Evolutionary conservation across 2,888 invertebrate species (phyloP), one percentile per base, ranked within the genome.

Genomic region (Archaeoteleia sp.): DNA sequence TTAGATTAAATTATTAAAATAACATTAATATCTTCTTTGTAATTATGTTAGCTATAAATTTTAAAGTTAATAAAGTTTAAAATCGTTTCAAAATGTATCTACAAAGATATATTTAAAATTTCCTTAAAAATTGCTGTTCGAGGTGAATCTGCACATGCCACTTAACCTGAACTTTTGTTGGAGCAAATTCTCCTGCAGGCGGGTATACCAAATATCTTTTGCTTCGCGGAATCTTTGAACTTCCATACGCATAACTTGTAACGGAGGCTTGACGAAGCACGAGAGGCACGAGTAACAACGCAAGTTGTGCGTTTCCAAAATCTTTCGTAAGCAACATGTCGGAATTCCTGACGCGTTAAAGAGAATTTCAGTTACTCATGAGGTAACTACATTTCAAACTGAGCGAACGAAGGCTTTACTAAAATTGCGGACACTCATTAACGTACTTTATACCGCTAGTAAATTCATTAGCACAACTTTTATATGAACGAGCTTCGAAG

Each of bases 161-260:
- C n/a, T 58, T 58, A 63, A 84, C 84, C 82, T 84, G 83, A 20
- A 83, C 72, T 80, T 80, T 83, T 4, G 82, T 77, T 0, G 75
- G 35, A 0, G 75, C 55, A 5, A 29, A 53, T 6, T 13, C 17
- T 7, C 51, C 51, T 0, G 82, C 74, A n/a, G 67, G 63, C n/a
- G 84, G 82, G 57, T 65, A 82, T 13, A 84, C 78, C 60, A 84
- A 70, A 58, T 82, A 78, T 57, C 80, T 78, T 60, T 67, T 68
- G 49, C 42, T 29, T 27, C 67, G 61, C 34, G 48, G 49, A 61
- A 55, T 46, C 29, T 60, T 60, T 32, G 60, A 35, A 51, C 48
- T 69, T 54, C 43, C 60, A 42, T 66, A 48, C 55, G 51, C 23
- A 51, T 7, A 37, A 63, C 60, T 62, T 58, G 58, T 51, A 53